Conservation (phyloP, 2,888 invertebrate species). For the Volucella inflata region DNA sequence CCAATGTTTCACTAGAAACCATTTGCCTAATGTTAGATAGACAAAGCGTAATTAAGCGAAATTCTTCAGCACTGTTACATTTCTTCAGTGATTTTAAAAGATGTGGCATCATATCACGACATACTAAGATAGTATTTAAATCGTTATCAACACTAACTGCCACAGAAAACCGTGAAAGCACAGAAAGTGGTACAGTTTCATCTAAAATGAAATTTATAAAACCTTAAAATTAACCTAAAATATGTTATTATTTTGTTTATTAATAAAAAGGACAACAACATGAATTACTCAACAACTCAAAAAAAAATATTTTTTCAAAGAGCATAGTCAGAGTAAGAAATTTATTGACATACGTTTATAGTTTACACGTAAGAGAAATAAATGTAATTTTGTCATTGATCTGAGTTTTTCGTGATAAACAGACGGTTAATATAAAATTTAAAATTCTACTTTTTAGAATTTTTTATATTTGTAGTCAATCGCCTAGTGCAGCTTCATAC, state of each 20-base stretch:
- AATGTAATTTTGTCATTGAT: no score
- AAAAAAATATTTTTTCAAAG: no score
- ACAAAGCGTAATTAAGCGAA: conserved; percentile 84
- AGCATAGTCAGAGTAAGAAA: no score
- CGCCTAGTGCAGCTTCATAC: no score
- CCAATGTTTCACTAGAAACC: conserved; percentile 81
- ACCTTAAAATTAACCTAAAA: neutral
- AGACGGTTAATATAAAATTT: no score
- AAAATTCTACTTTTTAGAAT: no score
- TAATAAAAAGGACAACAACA: neutral
- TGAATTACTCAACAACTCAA: neutral
- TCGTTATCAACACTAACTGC: conserved; percentile 82
- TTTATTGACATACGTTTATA: no score
- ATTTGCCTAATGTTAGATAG: conserved; percentile 83
- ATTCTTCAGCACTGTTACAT: conserved; percentile 82
- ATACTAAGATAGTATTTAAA: conserved; percentile 82
- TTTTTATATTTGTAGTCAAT: no score
- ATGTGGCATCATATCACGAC: conserved; percentile 82
- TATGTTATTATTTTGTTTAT: neutral
- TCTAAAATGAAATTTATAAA: conserved; percentile 66
- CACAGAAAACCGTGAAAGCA: conserved; percentile 83
- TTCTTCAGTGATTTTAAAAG: conserved; percentile 80
- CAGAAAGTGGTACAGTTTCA: conserved; percentile 80
- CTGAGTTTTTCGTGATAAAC: no score
- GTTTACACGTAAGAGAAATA: no score